A percentile compares a stretch with the other conserved stretches of the same genome.
Evolutionary conservation across 2,888 invertebrate genomes (phyloP).

Genomic region (Drosophila picticornis): DNA sequence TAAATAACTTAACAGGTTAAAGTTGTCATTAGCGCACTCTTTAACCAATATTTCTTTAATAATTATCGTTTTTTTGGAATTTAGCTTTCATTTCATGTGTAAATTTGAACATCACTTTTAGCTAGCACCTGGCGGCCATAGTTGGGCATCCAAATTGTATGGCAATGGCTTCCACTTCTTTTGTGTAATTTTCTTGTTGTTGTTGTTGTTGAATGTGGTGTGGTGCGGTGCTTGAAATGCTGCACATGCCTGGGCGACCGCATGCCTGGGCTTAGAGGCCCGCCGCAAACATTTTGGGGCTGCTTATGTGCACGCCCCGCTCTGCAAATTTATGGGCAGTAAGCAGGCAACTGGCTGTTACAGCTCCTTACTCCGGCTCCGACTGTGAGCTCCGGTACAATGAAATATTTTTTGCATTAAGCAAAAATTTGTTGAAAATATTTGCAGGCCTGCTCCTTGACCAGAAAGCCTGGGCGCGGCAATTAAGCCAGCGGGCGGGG

Average conservation of each 20-base stretch:
- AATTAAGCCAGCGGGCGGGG: slow-evolving; percentile 61
- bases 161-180: slow-evolving; percentile 66
- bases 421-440: slow-evolving; percentile 79
- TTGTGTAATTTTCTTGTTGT: slow-evolving; percentile 53
- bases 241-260: slow-evolving; percentile 79
- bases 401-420: slow-evolving; percentile 81
- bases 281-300: slow-evolving; percentile 77
- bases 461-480: slow-evolving; percentile 51
- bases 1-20: not conserved
- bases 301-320: slow-evolving; percentile 61
- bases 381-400: slow-evolving; percentile 41
- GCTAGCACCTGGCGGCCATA: slow-evolving; percentile 38
- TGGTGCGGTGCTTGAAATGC: slow-evolving; percentile 75
- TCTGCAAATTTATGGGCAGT: slow-evolving; percentile 65
- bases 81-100: slow-evolving; percentile 21
- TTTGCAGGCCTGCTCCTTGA: slow-evolving; percentile 67
- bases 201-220: slow-evolving; percentile 33
- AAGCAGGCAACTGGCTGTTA: slow-evolving; percentile 44
- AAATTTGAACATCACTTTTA: slow-evolving; percentile 39
- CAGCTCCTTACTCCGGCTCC: not conserved
- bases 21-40: too few species aligned
- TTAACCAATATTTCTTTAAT: not conserved
- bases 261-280: slow-evolving; percentile 77
- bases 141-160: slow-evolving; percentile 58
- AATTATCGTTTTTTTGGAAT: not conserved